Evolutionary conservation across 53 echinoderm and acorn worm genomes (phyloP).

Genomic region (Mesocentrotus franciscanus): DNA sequence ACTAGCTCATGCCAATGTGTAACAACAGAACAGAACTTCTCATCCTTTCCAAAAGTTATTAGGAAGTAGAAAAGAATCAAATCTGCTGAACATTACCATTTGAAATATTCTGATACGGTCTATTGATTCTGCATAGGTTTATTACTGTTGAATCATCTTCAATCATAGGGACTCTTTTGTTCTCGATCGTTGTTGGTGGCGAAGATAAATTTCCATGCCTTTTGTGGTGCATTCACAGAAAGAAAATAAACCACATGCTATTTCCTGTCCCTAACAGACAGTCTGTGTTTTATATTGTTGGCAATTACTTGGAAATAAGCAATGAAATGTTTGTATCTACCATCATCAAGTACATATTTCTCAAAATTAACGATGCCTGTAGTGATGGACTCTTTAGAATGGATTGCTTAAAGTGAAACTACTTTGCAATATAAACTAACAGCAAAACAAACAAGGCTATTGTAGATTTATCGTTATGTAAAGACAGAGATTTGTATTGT

Average conservation of each 20-base stretch:
- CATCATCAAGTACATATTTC: conserved; percentile 4
- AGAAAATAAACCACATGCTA: conserved; percentile 21
- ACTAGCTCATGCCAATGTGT: not conserved
- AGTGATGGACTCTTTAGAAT: not conserved
- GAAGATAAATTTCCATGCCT: conserved; percentile 23
- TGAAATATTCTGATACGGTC: not conserved
- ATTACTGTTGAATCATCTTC: conserved; percentile 13
- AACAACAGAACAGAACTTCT: not conserved
- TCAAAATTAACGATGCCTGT: conserved; percentile 8
- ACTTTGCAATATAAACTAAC: not conserved
- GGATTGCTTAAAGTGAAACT: not conserved
- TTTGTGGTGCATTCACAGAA: not conserved
- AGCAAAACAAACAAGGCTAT: not conserved
- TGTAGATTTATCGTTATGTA: not conserved
- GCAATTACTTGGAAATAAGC: conserved; percentile 25
- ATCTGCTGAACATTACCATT: not conserved
- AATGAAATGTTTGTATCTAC: not conserved
- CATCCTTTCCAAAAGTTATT: not conserved
- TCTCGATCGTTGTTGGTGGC: not conserved
- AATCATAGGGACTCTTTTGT: not conserved
- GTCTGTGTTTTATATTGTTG: not conserved
- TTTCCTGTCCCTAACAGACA: conserved; percentile 33
- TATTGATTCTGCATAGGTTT: not conserved
- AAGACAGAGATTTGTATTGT: not conserved
- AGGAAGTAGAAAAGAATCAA: not conserved